These are phyloP conservation scores for Tryphoninae sp. DNA, from an alignment of 2,888 invertebrate genomes.

Conservation along the genomic window DNA sequence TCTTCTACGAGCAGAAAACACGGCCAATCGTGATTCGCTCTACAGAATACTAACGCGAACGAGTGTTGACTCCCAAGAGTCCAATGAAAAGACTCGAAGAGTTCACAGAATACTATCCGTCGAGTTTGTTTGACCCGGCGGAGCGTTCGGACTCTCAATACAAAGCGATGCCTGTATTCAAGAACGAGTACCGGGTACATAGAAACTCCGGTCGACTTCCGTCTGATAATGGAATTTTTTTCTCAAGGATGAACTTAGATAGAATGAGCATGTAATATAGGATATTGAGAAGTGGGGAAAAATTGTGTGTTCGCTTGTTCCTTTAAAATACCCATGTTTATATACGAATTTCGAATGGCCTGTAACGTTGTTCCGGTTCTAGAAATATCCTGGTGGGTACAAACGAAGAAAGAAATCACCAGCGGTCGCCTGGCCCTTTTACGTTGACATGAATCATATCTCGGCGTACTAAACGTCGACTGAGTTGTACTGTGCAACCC, in stretches of 20 bases:
- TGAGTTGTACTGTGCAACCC: not conserved
- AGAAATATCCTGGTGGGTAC: not conserved
- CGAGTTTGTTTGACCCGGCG: not conserved
- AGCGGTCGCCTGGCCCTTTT: not conserved
- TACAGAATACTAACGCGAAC: conserved; percentile 7
- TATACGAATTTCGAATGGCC: not conserved
- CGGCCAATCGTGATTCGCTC: not conserved
- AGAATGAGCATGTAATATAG: too few species aligned
- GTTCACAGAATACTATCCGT: not conserved
- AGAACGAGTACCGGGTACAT: not conserved
- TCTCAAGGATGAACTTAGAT: not conserved
- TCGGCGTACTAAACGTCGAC: conserved; percentile 42
- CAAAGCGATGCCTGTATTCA: not conserved
- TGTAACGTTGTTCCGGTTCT: not conserved
- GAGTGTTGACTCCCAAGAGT: conserved; percentile 11
- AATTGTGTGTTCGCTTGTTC: too few species aligned
- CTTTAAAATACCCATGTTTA: too few species aligned
- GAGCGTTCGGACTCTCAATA: not conserved
- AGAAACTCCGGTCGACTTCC: not conserved
- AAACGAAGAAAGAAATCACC: not conserved
- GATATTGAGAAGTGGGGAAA: too few species aligned
- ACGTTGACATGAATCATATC: conserved; percentile 29
- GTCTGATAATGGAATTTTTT: not conserved
- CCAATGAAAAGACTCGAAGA: not conserved
- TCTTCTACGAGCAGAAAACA: not conserved